Evolutionary conservation across 2,797 vertebrate species (phyloP).

Genomic region (Schizopygopsis pylzovi): DNA sequence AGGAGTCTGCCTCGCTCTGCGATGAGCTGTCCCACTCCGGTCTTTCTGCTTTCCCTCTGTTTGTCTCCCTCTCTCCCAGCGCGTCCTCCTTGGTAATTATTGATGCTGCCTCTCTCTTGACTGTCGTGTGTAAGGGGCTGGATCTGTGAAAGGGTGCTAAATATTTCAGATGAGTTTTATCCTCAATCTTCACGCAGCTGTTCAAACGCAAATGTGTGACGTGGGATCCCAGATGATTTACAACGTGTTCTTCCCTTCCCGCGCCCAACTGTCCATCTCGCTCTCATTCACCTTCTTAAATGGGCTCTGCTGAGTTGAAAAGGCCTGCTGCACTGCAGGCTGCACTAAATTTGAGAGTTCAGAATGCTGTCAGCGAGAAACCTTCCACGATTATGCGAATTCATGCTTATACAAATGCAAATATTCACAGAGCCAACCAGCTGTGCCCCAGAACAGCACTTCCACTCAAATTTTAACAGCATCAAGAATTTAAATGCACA

Average conservation of each 20-base stretch:
- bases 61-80: conserved; percentile 15
- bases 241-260: conserved; percentile 33
- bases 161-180: conserved; percentile 75
- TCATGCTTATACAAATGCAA: conserved; percentile 43
- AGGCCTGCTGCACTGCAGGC: conserved; percentile 43
- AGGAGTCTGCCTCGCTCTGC: conserved; percentile 31
- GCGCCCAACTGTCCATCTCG: not conserved
- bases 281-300: conserved; percentile 39
- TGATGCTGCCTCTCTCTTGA: conserved; percentile 69
- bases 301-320: conserved; percentile 30
- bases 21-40: conserved; percentile 40
- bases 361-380: conserved; percentile 54
- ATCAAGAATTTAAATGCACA: conserved; percentile 33
- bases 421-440: conserved; percentile 36
- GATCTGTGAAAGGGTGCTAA: conserved; percentile 71
- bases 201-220: conserved; percentile 68
- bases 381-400: conserved; percentile 39
- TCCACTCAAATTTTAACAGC: conserved; percentile 15
- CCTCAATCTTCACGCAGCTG: conserved; percentile 64
- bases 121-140: conserved; percentile 64
- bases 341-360: conserved; percentile 68
- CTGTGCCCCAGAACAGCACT: conserved; percentile 11
- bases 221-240: conserved; percentile 56
- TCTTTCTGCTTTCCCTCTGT: conserved; percentile 18
- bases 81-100: conserved; percentile 66